Evolutionary conservation across 23 tunicate species (phyloP).

Genomic region (Ciona savignyi): DNA sequence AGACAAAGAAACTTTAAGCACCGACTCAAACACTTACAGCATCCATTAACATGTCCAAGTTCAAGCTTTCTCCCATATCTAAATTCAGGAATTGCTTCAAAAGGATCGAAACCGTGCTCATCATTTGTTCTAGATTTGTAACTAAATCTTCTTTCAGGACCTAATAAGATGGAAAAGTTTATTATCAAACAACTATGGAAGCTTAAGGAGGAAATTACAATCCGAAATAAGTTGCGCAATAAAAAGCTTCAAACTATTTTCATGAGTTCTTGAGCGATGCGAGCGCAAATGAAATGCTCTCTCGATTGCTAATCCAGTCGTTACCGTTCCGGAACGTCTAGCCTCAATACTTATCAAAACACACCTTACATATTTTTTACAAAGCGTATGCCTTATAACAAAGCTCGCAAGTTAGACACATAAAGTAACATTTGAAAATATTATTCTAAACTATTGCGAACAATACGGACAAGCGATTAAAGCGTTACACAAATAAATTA

Average conservation of each 20-base stretch:
- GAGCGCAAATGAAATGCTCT: background rate
- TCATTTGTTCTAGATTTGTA: constrained; percentile 43
- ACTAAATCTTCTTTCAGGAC: constrained; percentile 70
- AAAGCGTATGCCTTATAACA: too few species aligned
- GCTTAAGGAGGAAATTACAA: too few species aligned
- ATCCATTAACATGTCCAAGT: constrained; percentile 67
- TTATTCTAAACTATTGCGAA: background rate
- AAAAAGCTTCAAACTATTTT: background rate
- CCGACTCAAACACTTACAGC: constrained; percentile 77
- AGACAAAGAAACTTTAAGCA: too few species aligned
- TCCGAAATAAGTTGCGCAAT: background rate
- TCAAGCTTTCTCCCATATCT: constrained; percentile 65
- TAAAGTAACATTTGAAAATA: background rate
- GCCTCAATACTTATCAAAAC: background rate
- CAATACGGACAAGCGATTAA: background rate
- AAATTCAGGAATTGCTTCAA: constrained; percentile 46
- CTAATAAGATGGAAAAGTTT: constrained; percentile 11
- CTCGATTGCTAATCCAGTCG: background rate
- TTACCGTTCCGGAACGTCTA: background rate
- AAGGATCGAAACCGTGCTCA: constrained; percentile 33
- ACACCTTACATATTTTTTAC: background rate
- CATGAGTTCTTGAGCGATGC: background rate
- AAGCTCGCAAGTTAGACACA: background rate
- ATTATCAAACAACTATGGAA: too few species aligned
- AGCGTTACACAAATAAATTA: background rate